phyloP scores from a whole-genome alignment of 2,888 invertebrate genomes.

The Meliscaeva auricollis region DNA sequence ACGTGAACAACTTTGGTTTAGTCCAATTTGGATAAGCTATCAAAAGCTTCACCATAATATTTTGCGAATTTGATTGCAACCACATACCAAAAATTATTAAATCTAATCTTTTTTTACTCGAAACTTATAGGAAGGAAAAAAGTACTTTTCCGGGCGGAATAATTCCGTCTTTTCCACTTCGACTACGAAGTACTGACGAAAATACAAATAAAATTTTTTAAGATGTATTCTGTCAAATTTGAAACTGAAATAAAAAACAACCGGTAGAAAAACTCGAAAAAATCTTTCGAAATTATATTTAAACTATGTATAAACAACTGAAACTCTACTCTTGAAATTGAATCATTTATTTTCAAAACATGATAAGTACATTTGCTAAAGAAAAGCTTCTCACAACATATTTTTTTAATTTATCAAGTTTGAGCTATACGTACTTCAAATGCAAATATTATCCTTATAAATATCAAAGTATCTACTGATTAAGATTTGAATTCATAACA shows the following conservation, averaged over 20 bases:
- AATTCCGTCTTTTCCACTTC: not conserved
- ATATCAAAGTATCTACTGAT: constrained; percentile 10
- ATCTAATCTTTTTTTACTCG: constrained; percentile 1
- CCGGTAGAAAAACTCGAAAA: constrained; percentile 10
- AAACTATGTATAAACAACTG: not conserved
- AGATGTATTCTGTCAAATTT: constrained; percentile 7
- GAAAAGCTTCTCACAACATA: not conserved
- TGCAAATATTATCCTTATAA: constrained; percentile 7
- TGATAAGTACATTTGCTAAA: not conserved
- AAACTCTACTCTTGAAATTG: not conserved
- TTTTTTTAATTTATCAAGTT: not conserved
- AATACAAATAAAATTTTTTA: constrained; percentile 4
- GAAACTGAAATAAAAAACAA: constrained; percentile 5
- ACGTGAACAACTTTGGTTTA: not conserved
- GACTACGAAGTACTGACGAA: constrained; percentile 8
- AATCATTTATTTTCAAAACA: not conserved
- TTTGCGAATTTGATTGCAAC: not conserved
- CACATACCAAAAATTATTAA: not conserved
- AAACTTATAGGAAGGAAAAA: constrained; percentile 5
- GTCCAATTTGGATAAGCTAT: not conserved
- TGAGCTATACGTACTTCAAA: not conserved
- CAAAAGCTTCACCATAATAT: not conserved
- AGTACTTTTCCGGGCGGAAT: not conserved
- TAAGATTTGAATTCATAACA: constrained; percentile 2
- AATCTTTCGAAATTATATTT: not conserved